A percentile compares a stretch with the other conserved stretches of the same genome.
These are phyloP conservation scores for Araneus ventricosus DNA, from an alignment of 1,140 invertebrate genomes.

Conservation along the genomic window DNA sequence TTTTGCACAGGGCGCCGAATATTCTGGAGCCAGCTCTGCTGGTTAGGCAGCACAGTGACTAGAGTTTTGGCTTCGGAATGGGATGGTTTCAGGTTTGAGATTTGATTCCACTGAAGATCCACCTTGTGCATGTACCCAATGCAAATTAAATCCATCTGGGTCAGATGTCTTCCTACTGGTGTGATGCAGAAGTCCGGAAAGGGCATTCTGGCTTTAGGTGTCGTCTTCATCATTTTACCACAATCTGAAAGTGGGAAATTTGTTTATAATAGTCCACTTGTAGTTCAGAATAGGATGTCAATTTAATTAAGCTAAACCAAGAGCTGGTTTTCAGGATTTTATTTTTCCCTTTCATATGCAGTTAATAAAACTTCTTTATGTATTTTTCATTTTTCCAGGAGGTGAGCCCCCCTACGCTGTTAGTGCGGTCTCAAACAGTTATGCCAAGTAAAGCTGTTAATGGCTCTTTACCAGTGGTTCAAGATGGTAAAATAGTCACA, in stretches of 20 bases:
- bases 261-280: not conserved
- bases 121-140: not conserved
- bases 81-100: not conserved
- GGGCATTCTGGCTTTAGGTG: not conserved
- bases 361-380: not conserved
- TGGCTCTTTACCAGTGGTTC: slow-evolving; percentile 19
- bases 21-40: too few species aligned
- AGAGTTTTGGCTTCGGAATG: too few species aligned
- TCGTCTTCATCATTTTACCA: not conserved
- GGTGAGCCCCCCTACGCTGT: slow-evolving; percentile 42
- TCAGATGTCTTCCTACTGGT: not conserved
- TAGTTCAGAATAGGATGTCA: not conserved
- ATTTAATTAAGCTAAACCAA: not conserved
- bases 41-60: too few species aligned
- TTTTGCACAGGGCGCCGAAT: too few species aligned
- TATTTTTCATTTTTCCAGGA: not conserved
- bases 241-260: not conserved
- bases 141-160: not conserved
- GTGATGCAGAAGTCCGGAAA: not conserved
- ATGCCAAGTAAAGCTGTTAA: slow-evolving; percentile 57
- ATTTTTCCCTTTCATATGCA: not conserved
- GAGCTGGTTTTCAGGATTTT: not conserved
- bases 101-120: not conserved
- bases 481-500: not conserved
- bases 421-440: slow-evolving; percentile 61